Percentiles rank a stretch among this genome's conserved stretches.
Evolutionary conservation across 2,888 invertebrate species (phyloP).

Genomic region (Plutella xylostella): DNA sequence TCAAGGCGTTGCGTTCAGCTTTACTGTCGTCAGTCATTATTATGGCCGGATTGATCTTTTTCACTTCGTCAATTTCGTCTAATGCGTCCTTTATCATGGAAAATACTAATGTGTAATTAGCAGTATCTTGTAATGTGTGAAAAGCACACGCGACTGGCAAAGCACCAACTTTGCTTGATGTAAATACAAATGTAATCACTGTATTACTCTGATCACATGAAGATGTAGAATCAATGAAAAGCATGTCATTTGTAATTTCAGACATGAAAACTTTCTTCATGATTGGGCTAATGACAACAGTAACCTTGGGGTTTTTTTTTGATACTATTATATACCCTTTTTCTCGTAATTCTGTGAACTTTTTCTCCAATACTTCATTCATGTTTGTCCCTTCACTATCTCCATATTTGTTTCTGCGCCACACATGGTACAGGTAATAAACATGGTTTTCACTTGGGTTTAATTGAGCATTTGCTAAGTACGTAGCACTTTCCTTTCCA

Average conservation of each 20-base stretch:
- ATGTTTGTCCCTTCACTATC: conserved; percentile 7
- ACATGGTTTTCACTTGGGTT: conserved; percentile 7
- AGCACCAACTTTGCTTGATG: conserved; percentile 11
- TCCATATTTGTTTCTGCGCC: conserved; percentile 9
- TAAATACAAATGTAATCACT: conserved; percentile 7
- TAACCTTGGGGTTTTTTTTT: conserved; percentile 4
- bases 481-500: not conserved
- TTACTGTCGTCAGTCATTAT: conserved; percentile 16
- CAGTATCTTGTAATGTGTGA: conserved; percentile 6
- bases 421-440: conserved; percentile 9
- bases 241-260: conserved; percentile 10
- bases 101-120: conserved; percentile 12
- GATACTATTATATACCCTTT: not conserved
- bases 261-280: conserved; percentile 14
- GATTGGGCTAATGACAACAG: conserved; percentile 13
- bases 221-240: conserved; percentile 12
- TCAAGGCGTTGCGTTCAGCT: conserved; percentile 15
- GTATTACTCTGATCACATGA: conserved; percentile 11
- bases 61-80: conserved; percentile 12
- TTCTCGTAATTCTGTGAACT: not conserved
- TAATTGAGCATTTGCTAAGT: conserved; percentile 3
- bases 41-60: conserved; percentile 14
- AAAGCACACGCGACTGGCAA: conserved; percentile 11
- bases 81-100: conserved; percentile 12
- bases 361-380: conserved; percentile 5